These are phyloP conservation scores for Axis porcinus DNA, from an alignment of 2,113 vertebrate species.

Conservation along the genomic window DNA sequence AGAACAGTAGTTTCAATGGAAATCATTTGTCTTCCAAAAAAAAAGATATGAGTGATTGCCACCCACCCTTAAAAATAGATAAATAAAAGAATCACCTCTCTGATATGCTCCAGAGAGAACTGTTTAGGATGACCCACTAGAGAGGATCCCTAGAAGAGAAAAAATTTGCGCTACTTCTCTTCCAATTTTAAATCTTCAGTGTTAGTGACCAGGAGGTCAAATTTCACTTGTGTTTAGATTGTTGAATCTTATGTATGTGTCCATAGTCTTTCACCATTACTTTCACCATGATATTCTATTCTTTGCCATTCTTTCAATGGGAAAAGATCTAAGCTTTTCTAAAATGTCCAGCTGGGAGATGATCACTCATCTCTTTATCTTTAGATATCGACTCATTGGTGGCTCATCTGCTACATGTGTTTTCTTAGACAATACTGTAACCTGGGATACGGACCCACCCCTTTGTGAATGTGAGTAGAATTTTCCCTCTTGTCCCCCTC, in stretches of 20 bases:
- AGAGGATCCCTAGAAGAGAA: not conserved
- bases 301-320: not conserved
- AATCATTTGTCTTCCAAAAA: not conserved
- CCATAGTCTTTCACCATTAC: not conserved
- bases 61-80: not conserved
- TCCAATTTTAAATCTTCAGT: not conserved
- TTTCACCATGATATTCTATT: not conserved
- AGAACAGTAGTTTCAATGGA: not conserved
- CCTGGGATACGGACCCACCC: slow-evolving; percentile 4
- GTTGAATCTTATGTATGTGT: slow-evolving; percentile 1
- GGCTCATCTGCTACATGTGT: slow-evolving; percentile 11
- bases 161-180: not conserved
- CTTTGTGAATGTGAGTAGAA: slow-evolving; percentile 51
- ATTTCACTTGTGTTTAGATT: not conserved
- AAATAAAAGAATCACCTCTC: not conserved
- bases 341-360: not conserved
- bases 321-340: not conserved
- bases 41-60: not conserved
- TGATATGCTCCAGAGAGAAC: not conserved
- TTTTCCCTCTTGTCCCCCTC: not conserved
- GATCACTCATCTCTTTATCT: slow-evolving; percentile 26
- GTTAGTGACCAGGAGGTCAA: not conserved
- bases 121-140: not conserved
- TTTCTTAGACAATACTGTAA: slow-evolving; percentile 6
- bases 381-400: slow-evolving; percentile 56